phyloP scores from a whole-genome alignment of 2,797 vertebrate genomes.

The Pangasius krempfi region DNA sequence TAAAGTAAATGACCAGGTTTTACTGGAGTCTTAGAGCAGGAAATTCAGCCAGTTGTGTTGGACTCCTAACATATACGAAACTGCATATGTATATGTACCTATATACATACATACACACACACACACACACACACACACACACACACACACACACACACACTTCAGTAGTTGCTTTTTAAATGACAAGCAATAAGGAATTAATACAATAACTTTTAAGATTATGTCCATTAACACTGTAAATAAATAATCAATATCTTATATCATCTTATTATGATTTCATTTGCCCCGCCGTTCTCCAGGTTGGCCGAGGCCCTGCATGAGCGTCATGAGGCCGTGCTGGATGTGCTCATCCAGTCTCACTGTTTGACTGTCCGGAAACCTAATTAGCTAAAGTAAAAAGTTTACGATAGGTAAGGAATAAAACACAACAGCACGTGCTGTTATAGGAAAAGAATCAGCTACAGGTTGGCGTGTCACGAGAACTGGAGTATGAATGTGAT shows the following conservation, averaged over 20 bases:
- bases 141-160: no score
- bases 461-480: neutral
- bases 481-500: neutral
- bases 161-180: neutral
- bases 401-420: neutral
- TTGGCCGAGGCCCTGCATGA: neutral
- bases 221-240: neutral
- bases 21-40: neutral
- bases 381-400: neutral
- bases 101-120: no score
- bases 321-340: neutral
- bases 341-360: neutral
- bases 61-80: neutral
- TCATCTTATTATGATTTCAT: neutral
- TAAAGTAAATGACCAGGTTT: neutral
- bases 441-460: neutral
- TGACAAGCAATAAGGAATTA: neutral
- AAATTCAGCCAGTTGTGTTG: neutral
- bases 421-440: neutral
- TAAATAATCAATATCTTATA: neutral
- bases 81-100: no score
- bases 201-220: neutral
- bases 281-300: neutral
- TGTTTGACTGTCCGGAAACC: neutral
- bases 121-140: no score